These are phyloP conservation scores for Pantelozetes paolii DNA, from an alignment of 2,888 invertebrate genomes.

Conservation along the genomic window DNA sequence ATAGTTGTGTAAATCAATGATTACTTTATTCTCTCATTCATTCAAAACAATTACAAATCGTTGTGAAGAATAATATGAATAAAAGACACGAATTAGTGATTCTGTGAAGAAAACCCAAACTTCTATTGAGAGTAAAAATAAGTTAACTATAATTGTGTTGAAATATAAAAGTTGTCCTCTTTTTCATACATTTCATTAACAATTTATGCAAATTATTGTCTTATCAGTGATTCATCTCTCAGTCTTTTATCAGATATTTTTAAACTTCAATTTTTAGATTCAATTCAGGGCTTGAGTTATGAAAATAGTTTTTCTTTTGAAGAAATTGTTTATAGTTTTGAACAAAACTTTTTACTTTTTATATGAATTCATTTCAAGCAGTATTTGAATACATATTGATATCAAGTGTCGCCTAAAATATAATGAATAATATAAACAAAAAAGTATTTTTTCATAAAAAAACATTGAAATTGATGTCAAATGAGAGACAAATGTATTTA, in stretches of 20 bases:
- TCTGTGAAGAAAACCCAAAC: not conserved
- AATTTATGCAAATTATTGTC: slow-evolving; percentile 11
- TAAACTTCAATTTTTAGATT: not conserved
- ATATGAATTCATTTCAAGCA: too few species aligned
- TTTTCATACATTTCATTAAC: slow-evolving; percentile 26
- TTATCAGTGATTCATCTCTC: slow-evolving; percentile 3
- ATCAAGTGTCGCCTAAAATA: not conserved
- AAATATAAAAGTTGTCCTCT: not conserved
- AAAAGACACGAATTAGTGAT: slow-evolving; percentile 2
- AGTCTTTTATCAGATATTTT: not conserved
- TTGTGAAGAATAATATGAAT: not conserved
- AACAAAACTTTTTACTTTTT: not conserved
- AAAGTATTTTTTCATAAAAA: not conserved
- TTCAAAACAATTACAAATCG: not conserved
- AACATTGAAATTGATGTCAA: not conserved
- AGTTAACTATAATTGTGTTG: not conserved
- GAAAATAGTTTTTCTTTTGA: too few species aligned
- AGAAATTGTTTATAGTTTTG: not conserved
- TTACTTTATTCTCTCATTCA: too few species aligned
- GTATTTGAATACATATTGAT: not conserved
- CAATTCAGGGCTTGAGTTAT: not conserved
- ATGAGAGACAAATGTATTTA: not conserved
- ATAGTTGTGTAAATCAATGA: too few species aligned
- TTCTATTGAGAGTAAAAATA: not conserved
- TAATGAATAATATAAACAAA: not conserved